Evolutionary conservation across 2,113 vertebrate genomes (phyloP), one percentile per base, ranked within the genome.

Genomic region (Scartelaos histophorus): DNA sequence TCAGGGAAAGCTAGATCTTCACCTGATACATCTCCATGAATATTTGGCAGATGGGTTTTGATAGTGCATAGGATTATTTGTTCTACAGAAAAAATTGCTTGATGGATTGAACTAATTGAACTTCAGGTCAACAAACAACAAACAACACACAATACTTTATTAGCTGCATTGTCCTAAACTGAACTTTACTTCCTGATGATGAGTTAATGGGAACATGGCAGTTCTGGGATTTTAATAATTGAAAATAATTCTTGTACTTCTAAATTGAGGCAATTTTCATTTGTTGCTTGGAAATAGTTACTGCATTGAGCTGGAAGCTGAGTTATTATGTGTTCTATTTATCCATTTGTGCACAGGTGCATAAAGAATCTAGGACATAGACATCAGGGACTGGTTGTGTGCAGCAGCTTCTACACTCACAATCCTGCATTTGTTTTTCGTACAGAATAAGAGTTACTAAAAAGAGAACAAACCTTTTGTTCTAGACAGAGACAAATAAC

Each of bases 301-400:
- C 46, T 61, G 17, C 15, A 16, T 51, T 61, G 58, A 54, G 43
- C n/a, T 58, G 53, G 51, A 65, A 82, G 73, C 47, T 70, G 25
- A 75, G 70, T 60, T 53, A 2, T 73, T 67, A 80, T 24, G 69
- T 75, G 72, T 75, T 80, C 64, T 73, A 25, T 46, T 35, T 49
- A 73, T 61, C 69, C 74, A 80, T 69, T 74, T 78, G 77, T 57
- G 74, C 49, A 75, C 51, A 77, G 9, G 17, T 67, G 24, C 19
- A 38, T 73, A 22, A 70, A 67, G 17, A 80, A 80, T 77, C 71
- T 82, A 74, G 76, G 74, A 60, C 72, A 75, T 80, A 57, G 43
- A 25, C 56, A 38, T 7, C 64, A 25, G 66, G 71, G 53, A 13
- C 38, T 19, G 22, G 69, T 19, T 43, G 66, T 46, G 67, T 57